Base-by-base conservation (phyloP, 2,113 vertebrate species). In the Cercocebus atys region DNA sequence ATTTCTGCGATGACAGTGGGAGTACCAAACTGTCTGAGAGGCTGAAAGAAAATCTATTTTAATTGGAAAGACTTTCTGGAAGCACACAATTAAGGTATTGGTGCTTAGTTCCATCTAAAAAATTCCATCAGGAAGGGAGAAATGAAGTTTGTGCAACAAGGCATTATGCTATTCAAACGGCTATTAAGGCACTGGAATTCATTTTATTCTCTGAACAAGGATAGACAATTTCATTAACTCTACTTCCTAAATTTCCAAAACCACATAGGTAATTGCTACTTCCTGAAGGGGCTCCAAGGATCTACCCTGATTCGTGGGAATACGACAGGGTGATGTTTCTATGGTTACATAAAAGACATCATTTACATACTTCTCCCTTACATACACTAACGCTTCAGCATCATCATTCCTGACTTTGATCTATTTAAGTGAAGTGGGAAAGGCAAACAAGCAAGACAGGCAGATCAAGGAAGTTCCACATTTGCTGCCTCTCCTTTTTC, bases 1-100 rank as follows among this genome's bases (percentile, higher is more conserved):
- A 94, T 87, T 95, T 92, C 57, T 96, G 32, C 20, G 43, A 94
- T 64, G 55, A 96, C 13, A 85, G 61, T 72, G 11, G 3, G 12
- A 96, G 45, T 52, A 38, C 35, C 55, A 96, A 89, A 82, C 16
- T 95, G 57, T 88, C 35, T 85, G 55, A 93, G 68, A 83, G 75
- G n/a, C 52, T 73, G 64, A 90, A n/a, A 92, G 82, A 85, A 89
- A 96, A 75, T 43, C 25, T 64, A 83, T 47, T 79, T 80, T 92
- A 93, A 93, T 57, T 87, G 83, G 59, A 68, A 79, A 93, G 73
- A 87, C 22, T 88, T 81, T 88, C 35, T 13, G 64, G 82, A 89
- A 45, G 75, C 38, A 92, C 20, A 91, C n/a, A 66, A 64, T 43
- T 72, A 64, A 86, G 80, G 47, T 93, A 87, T 70, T 55, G 38